A percentile compares a stretch with the other conserved stretches of the same genome.
These are phyloP conservation scores for Lagopus leucura DNA, from an alignment of 2,113 vertebrate species.

Conservation along the genomic window DNA sequence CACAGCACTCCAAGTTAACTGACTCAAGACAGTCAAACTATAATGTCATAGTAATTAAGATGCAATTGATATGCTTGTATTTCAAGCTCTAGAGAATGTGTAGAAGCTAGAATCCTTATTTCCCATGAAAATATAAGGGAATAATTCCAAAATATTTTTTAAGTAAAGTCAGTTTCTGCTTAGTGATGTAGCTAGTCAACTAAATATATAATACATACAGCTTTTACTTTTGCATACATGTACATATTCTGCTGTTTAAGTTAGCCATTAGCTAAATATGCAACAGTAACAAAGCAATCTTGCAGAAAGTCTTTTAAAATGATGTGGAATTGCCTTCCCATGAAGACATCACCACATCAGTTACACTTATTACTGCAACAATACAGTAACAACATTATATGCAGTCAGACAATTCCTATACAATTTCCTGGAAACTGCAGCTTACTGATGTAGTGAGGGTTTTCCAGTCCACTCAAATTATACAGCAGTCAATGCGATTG, in stretches of 20 bases:
- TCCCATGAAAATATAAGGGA: background rate
- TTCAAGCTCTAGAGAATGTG: background rate
- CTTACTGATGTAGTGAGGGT: background rate
- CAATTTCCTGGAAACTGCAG: background rate
- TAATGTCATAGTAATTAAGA: background rate
- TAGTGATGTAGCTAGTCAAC: background rate
- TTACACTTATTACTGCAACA: background rate
- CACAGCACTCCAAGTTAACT: background rate
- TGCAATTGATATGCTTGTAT: background rate
- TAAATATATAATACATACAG: background rate
- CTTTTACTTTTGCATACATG: background rate
- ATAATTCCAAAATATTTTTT: background rate
- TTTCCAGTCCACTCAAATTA: conserved; percentile 6
- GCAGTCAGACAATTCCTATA: background rate
- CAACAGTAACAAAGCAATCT: background rate
- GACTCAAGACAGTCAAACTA: background rate
- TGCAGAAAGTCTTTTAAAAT: background rate
- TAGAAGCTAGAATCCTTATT: background rate
- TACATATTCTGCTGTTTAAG: background rate
- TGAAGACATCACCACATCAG: background rate
- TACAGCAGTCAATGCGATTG: background rate
- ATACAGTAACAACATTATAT: background rate
- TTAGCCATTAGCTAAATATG: background rate
- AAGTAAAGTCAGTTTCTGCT: background rate
- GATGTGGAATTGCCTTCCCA: background rate